These are phyloP conservation scores for Epinephelus malabaricus DNA, from an alignment of 2,797 vertebrate genomes.

Conservation along the genomic window DNA sequence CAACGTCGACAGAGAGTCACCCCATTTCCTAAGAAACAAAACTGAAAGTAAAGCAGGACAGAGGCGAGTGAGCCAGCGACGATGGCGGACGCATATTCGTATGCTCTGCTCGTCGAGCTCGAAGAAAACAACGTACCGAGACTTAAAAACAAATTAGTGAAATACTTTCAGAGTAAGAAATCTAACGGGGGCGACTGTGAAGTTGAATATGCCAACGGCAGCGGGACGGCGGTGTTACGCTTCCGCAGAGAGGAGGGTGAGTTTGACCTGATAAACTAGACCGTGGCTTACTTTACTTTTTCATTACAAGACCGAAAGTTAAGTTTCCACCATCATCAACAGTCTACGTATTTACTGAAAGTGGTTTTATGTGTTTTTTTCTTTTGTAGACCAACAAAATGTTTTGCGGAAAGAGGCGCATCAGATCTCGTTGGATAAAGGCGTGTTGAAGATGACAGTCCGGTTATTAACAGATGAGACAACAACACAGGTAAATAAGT, in stretches of 20 bases:
- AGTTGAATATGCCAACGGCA: slow-evolving; percentile 58
- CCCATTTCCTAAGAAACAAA: slow-evolving; percentile 69
- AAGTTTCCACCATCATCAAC: rapidly evolving
- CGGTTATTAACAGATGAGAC: slow-evolving; percentile 31
- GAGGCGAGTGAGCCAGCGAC: rapidly evolving
- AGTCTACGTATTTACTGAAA: background rate
- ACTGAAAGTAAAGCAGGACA: slow-evolving; percentile 72
- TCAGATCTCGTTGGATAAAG: slow-evolving; percentile 60
- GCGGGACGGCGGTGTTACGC: slow-evolving; percentile 62
- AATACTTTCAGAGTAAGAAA: slow-evolving; percentile 85
- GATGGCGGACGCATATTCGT: slow-evolving; percentile 44
- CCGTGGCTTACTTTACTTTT: background rate
- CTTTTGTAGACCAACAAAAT: slow-evolving; percentile 66
- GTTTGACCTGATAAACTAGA: background rate
- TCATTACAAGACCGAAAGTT: background rate
- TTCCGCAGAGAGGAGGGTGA: slow-evolving; percentile 81
- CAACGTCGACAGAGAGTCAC: rapidly evolving
- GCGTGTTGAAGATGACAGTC: slow-evolving; percentile 69
- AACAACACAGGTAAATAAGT: slow-evolving; percentile 42
- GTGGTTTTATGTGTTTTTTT: background rate
- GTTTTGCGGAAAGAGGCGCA: slow-evolving; percentile 78
- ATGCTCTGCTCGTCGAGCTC: slow-evolving; percentile 71
- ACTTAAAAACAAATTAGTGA: slow-evolving; percentile 79
- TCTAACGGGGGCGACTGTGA: slow-evolving; percentile 81
- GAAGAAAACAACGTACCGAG: slow-evolving; percentile 40